Evolutionary conservation across 2,113 vertebrate species (phyloP).

Genomic region (Canis aureus): DNA sequence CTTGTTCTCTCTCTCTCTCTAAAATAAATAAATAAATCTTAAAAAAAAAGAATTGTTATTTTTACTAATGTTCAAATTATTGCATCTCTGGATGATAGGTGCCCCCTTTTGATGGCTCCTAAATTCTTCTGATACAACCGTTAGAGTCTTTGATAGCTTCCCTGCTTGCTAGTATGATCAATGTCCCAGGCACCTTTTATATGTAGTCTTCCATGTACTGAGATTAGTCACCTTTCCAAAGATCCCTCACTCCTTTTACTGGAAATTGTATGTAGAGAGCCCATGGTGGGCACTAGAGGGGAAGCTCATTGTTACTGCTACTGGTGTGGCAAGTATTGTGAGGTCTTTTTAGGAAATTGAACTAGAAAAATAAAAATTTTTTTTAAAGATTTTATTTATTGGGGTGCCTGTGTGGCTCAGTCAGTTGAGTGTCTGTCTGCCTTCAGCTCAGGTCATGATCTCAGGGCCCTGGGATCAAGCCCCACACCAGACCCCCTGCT

Average conservation of each 20-base stretch:
- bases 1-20: background rate
- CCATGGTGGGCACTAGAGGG: background rate
- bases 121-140: background rate
- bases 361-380: background rate
- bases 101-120: background rate
- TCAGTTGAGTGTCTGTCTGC: too few species aligned
- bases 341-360: background rate
- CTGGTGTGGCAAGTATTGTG: background rate
- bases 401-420: too few species aligned
- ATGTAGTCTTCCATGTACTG: background rate
- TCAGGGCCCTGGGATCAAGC: too few species aligned
- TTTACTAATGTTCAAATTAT: background rate
- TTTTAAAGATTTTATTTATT: too few species aligned
- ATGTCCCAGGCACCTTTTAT: background rate
- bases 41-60: background rate
- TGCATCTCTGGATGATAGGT: background rate
- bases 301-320: background rate
- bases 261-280: background rate
- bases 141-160: background rate
- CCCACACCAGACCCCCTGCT: too few species aligned
- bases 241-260: background rate
- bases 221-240: conserved; percentile 6
- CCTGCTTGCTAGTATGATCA: background rate
- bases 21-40: background rate
- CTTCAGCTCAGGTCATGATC: too few species aligned